These are phyloP conservation scores for Sisyra terminalis DNA, from an alignment of 2,888 invertebrate species.

Conservation along the genomic window DNA sequence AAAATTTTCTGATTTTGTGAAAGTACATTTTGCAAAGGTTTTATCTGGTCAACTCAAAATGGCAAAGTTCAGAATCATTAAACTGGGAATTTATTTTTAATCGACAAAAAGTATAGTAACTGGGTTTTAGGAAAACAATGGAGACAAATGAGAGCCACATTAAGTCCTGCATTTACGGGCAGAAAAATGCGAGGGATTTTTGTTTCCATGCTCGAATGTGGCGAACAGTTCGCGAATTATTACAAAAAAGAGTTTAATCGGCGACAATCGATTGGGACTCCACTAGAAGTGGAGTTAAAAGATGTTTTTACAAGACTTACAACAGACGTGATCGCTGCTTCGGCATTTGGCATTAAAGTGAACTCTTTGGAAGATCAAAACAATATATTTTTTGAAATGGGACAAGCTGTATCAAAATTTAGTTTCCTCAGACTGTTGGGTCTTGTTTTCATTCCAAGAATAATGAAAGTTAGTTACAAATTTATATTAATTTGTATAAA, in stretches of 20 bases:
- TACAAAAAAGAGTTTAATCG: slow-evolving; percentile 12
- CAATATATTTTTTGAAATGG: slow-evolving; percentile 36
- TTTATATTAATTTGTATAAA: too few relatives aligned
- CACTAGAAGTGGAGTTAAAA: slow-evolving; percentile 23
- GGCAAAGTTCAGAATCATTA: too few relatives aligned
- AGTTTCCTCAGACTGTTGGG: slow-evolving; percentile 9
- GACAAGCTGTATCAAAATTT: slow-evolving; percentile 29
- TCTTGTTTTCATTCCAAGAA: too few relatives aligned
- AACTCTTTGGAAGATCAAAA: slow-evolving; percentile 33
- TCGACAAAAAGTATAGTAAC: too few relatives aligned
- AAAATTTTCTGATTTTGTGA: too few relatives aligned
- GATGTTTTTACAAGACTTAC: slow-evolving; percentile 29
- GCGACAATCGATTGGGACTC: slow-evolving; percentile 9
- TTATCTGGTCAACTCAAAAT: too few relatives aligned
- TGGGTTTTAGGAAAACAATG: slow-evolving; percentile 16
- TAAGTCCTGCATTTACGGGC: slow-evolving; percentile 24
- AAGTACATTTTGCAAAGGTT: too few relatives aligned
- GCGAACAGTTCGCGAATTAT: slow-evolving; percentile 13
- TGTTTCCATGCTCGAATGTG: slow-evolving; percentile 15
- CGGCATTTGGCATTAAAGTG: slow-evolving; percentile 33
- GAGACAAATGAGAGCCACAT: slow-evolving; percentile 24
- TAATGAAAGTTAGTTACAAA: neutral
- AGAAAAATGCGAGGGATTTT: slow-evolving; percentile 24
- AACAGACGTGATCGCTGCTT: slow-evolving; percentile 35
- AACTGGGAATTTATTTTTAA: too few relatives aligned